phyloP scores from a whole-genome alignment of 2,113 vertebrate species.

The Archilochus colubris region DNA sequence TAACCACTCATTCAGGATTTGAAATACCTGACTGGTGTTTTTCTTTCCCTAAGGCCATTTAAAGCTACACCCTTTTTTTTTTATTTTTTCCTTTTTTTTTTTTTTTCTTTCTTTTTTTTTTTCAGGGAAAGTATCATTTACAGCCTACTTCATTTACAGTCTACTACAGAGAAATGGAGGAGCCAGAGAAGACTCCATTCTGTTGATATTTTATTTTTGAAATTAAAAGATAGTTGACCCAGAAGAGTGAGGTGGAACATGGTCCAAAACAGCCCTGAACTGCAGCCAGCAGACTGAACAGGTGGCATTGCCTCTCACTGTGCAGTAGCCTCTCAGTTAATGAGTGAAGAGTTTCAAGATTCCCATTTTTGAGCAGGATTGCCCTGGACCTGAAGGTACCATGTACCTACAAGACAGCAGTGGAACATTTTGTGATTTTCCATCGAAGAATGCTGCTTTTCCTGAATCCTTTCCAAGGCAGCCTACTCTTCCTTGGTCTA shows the following conservation, averaged over 20 bases:
- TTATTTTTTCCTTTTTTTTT: neutral
- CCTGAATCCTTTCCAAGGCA: neutral
- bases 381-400: neutral
- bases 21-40: neutral
- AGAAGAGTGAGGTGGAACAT: neutral
- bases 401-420: neutral
- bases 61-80: neutral
- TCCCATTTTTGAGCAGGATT: neutral
- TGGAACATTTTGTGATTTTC: neutral
- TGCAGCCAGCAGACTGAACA: neutral
- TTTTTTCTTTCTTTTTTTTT: too few relatives aligned
- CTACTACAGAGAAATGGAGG: neutral
- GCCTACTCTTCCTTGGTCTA: neutral
- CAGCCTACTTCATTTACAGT: neutral
- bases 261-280: neutral
- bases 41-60: neutral
- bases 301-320: neutral
- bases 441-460: neutral
- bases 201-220: neutral
- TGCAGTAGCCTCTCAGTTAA: neutral
- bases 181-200: neutral
- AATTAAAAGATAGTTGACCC: neutral
- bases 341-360: neutral
- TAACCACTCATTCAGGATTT: neutral
- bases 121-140: neutral